Conservation (phyloP, 2,888 invertebrate species). For the Rotaria socialis region DNA sequence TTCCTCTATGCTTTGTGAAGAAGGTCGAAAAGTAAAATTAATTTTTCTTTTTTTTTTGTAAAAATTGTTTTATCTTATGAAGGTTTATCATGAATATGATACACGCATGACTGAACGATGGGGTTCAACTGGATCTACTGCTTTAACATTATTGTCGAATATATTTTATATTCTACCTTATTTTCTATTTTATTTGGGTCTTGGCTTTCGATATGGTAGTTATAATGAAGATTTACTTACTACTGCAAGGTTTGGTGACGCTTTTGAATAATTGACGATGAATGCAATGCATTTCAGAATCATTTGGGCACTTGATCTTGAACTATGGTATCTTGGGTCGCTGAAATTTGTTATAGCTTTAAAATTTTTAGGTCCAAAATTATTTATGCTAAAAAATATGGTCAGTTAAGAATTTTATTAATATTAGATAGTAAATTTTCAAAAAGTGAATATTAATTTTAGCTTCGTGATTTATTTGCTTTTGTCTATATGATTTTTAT, state of each 20-base stretch:
- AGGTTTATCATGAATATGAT: not conserved
- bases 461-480: slow-evolving; percentile 2
- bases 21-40: not conserved
- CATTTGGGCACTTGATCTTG: slow-evolving; percentile 3
- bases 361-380: not conserved
- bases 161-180: not conserved
- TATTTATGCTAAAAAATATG: slow-evolving; percentile 22
- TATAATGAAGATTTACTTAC: not conserved
- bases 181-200: not conserved
- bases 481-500: slow-evolving; percentile 7
- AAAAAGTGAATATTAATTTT: not conserved
- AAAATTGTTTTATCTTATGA: not conserved
- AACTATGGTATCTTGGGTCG: not conserved
- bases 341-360: not conserved
- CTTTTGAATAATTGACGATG: not conserved
- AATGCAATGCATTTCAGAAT: not conserved
- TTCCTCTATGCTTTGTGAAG: not conserved
- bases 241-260: not conserved
- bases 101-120: slow-evolving; percentile 4
- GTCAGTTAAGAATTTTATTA: not conserved
- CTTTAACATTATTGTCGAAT: not conserved
- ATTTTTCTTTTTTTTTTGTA: not conserved
- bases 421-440: not conserved
- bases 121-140: not conserved
- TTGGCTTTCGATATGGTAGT: not conserved